These are phyloP conservation scores for Pachyramphus minor DNA, from an alignment of 2,113 vertebrate genomes.

Conservation along the genomic window DNA sequence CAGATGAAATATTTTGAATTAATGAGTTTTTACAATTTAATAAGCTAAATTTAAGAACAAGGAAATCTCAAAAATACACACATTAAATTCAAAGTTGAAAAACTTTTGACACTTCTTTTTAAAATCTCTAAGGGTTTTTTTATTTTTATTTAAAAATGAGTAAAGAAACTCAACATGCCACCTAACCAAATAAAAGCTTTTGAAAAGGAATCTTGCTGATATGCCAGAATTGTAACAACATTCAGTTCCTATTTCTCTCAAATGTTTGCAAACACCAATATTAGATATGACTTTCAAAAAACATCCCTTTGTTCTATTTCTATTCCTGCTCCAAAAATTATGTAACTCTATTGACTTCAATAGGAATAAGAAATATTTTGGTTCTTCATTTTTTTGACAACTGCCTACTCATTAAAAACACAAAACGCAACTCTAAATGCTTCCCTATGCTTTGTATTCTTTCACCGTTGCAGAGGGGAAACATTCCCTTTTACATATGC, in stretches of 20 bases:
- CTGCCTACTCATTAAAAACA: not conserved
- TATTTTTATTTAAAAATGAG: not conserved
- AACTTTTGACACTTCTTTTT: not conserved
- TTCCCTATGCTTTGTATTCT: not conserved
- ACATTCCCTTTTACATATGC: not conserved
- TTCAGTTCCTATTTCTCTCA: slow-evolving; percentile 10
- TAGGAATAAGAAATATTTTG: not conserved
- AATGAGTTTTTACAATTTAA: not conserved
- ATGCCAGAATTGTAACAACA: not conserved
- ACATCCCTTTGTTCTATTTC: not conserved
- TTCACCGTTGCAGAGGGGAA: not conserved
- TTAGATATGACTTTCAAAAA: not conserved
- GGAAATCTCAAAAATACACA: not conserved
- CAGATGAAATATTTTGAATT: not conserved
- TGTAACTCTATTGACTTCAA: not conserved
- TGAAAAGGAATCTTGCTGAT: slow-evolving; percentile 2
- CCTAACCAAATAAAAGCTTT: not conserved
- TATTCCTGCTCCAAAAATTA: not conserved
- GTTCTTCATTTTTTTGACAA: not conserved
- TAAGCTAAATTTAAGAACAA: not conserved
- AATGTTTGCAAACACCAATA: not conserved
- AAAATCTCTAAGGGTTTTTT: not conserved
- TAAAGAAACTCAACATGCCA: not conserved
- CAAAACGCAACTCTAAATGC: not conserved
- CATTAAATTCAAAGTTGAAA: not conserved